Evolutionary conservation across 1,140 invertebrate species (phyloP).

Genomic region (Aphelenchoides besseyi): DNA sequence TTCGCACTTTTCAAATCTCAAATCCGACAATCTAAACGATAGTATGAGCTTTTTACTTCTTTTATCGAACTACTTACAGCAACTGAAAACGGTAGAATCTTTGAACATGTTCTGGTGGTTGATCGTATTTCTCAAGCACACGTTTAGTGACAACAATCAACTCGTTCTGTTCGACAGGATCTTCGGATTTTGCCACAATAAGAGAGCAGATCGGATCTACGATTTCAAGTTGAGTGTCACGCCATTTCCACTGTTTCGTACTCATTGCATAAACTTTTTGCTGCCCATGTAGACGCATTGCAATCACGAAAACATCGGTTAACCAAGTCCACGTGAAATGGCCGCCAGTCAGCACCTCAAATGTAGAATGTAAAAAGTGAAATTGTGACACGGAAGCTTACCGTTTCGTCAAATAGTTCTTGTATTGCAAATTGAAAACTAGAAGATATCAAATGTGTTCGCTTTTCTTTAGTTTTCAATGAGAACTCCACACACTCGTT

Average conservation of each 20-base stretch:
- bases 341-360: not conserved
- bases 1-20: no score
- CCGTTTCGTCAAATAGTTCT: not conserved
- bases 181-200: not conserved
- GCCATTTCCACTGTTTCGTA: not conserved
- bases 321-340: not conserved
- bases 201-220: not conserved
- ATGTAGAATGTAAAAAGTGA: no score
- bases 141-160: not conserved
- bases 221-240: not conserved
- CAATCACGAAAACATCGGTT: not conserved
- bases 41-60: no score
- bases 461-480: not conserved
- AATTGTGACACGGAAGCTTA: no score
- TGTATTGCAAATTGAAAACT: not conserved
- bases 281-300: not conserved
- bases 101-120: not conserved
- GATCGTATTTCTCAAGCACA: not conserved
- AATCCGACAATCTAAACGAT: no score
- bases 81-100: not conserved
- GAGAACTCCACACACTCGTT: not conserved
- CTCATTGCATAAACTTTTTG: not conserved
- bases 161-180: not conserved
- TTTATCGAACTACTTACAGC: no score
- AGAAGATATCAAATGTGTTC: not conserved